Evolutionary conservation across 1,140 invertebrate species (phyloP), one percentile per base, ranked within the genome.

Genomic region (Polyergus mexicanus): DNA sequence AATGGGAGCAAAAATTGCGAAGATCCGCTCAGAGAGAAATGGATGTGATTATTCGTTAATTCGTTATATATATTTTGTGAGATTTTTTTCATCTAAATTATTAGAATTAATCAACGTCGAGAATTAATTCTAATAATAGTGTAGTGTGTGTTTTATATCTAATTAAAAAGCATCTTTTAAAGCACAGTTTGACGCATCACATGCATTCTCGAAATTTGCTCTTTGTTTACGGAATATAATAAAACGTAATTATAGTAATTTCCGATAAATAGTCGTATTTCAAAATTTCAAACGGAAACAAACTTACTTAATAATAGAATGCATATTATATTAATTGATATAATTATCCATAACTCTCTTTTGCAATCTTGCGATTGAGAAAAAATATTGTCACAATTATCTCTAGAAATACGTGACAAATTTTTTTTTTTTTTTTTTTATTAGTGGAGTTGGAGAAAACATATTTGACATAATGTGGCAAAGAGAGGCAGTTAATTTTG

Each of bases 241-340:
- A 81, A 81, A 81, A 56, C 56, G 28, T 44, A 60, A 58, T 71
- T 71, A 44, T 60, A 58, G 38, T 32, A 38, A 60, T 47, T 83
- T 35, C 54, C 38, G 38, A 32, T 25, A 62, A 72, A 74, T 25
- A 47, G 38, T 74, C 13, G 7, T 38, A 44, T 81, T 81, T 38
- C 38, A 74, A 74, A 83, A 60, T 38, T 83, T 83, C 1, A 62
- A 60, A 28, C n/a, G 28, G 47, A 41, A 35, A 80, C 32, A 22
- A 83, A 74, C 68, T 81, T 60, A 69, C 54, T 72, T 83, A 83
- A 72, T 74, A 38, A 83, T 38, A 83, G 66, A 74, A 72, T 60
- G 38, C 19, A 25, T 71, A 38, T 60, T 3, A 60, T 22, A 2
- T 7, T 44, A 44, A 72, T 41, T 81, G 51, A 72, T n/a, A 83